Percentiles rank a stretch among this genome's conserved stretches.
These are phyloP conservation scores for Hydrotaea diabolus DNA, from an alignment of 2,888 invertebrate species.

Conservation along the genomic window DNA sequence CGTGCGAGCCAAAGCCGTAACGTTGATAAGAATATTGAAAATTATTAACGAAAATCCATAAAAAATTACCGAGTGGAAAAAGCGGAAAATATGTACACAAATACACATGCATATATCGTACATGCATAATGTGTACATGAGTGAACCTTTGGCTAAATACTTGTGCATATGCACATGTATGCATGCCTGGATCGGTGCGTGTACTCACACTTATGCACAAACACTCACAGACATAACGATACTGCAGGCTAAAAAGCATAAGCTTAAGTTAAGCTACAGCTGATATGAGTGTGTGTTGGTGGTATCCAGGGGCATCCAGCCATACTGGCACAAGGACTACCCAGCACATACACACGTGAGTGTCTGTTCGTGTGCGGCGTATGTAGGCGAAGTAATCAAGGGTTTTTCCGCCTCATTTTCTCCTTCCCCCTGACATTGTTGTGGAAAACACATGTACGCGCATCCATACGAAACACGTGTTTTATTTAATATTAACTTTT, in stretches of 20 bases:
- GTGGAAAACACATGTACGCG: conserved; percentile 26
- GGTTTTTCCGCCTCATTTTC: neutral
- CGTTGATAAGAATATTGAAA: conserved; percentile 29
- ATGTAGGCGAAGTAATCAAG: neutral
- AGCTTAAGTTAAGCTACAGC: conserved; percentile 23
- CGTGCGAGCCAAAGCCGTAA: too few species aligned
- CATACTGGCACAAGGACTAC: neutral
- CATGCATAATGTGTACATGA: too few species aligned
- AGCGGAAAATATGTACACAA: neutral
- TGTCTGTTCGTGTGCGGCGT: neutral
- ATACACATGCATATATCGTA: too few species aligned
- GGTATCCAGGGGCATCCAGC: neutral
- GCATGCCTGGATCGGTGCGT: neutral
- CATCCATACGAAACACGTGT: conserved; percentile 27
- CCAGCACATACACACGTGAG: neutral
- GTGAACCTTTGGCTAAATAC: too few species aligned
- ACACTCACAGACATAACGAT: conserved; percentile 2
- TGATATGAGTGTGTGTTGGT: neutral
- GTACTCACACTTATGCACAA: neutral
- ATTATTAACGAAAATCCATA: conserved; percentile 25
- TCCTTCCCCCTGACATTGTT: neutral
- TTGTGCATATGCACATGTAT: conserved; percentile 5
- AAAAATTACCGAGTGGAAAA: conserved; percentile 6
- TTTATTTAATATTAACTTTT: conserved; percentile 29
- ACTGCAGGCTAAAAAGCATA: conserved; percentile 49